A percentile compares a stretch with the other conserved stretches of the same genome.
Evolutionary conservation across 2,888 invertebrate species (phyloP).

Genomic region (Stegophylla sp.): DNA sequence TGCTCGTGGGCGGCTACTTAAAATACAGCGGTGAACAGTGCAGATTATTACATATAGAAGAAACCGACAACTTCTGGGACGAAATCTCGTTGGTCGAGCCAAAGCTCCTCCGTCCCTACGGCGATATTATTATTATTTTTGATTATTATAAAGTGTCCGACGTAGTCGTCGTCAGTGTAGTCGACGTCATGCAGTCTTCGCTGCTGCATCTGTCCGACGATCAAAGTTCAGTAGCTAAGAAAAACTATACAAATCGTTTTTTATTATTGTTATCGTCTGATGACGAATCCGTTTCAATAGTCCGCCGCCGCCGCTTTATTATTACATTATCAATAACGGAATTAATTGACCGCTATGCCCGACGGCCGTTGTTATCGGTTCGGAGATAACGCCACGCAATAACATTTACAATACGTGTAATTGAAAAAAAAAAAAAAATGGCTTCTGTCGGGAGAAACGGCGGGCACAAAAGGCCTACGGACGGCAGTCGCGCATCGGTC

Average conservation of each 20-base stretch:
- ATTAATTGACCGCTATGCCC: not conserved
- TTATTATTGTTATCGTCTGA: not conserved
- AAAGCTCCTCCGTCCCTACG: not conserved
- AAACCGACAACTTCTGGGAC: not conserved
- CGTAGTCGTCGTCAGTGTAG: not conserved
- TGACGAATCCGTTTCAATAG: not conserved
- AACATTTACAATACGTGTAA: no score
- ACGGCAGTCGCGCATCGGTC: not conserved
- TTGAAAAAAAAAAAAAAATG: not conserved
- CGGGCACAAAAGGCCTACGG: not conserved
- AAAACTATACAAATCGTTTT: not conserved
- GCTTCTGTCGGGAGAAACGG: not conserved
- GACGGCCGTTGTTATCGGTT: constrained; percentile 6
- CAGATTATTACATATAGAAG: not conserved
- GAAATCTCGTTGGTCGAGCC: not conserved
- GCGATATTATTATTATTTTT: no score
- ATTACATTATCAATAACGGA: not conserved
- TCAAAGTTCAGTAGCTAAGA: not conserved
- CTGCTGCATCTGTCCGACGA: no score
- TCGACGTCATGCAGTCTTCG: not conserved
- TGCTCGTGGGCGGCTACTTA: not conserved
- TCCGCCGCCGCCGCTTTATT: not conserved
- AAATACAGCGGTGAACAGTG: not conserved
- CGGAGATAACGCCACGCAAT: constrained; percentile 11
- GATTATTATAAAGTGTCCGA: constrained; percentile 29